Base-by-base conservation (phyloP, 2,113 vertebrate species). In the Microtus montanus region DNA sequence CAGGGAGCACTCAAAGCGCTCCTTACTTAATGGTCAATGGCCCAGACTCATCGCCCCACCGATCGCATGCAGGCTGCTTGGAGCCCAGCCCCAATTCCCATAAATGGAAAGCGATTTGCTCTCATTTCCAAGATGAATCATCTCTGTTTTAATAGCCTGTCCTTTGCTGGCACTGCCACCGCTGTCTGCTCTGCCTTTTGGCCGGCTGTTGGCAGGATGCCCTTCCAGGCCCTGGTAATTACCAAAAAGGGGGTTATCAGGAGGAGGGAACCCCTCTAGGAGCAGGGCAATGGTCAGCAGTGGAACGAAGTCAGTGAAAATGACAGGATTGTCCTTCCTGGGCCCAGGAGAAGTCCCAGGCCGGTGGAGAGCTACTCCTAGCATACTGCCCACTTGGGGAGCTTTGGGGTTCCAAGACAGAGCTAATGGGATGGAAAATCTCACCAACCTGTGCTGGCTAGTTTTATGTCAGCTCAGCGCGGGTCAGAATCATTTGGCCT, bases 51-150 rank as follows among this genome's bases (percentile, higher is more conserved):
- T 74, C 92, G 70, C 54, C 75, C 68, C 78, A 52, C 5, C 0
- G 20, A 82, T 88, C 75, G 85, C 87, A 1, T 4, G 24, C 91
- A 96, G 87, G 93, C 95, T 75, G 89, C 90, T 92, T 91, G 93
- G 97, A 92, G 95, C 90, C 91, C 24, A 3, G 95, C 85, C 96
- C 92, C 28, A 0, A 22, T 96, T 97, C 92, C 97, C 91, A 90
- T 96, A 97, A 95, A 96, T 96, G 97, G 97, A 97, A 97, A 96
- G 90, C 83, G 58, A 95, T 89, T 95, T 96, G 97, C 15, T 10
- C 92, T 97, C 89, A 30, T 96, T 97, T 94, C 90, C 83, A 79
- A 83, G 91, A 98, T 98, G 98, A 97, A 98, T 98, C 98, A 94
- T 93, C 97, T 97, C 92, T 94, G 96, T 95, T 98, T 98, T 98